Evolutionary conservation across 2,113 vertebrate genomes (phyloP).

Genomic region (Plestiodon gilberti): DNA sequence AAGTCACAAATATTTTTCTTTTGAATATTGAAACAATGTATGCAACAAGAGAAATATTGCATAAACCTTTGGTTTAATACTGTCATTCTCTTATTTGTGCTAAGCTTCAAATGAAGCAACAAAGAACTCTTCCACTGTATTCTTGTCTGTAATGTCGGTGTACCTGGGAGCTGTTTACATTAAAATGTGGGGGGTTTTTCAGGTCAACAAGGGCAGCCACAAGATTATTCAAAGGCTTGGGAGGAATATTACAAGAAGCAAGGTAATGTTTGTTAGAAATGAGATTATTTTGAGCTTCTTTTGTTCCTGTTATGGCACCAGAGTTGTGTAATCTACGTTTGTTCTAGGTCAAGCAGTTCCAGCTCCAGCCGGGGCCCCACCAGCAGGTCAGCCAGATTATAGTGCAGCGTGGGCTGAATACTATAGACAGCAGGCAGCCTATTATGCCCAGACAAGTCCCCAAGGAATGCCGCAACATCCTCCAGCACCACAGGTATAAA

Average conservation of each 20-base stretch:
- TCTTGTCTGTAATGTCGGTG: slow-evolving; percentile 13
- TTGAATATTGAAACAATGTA: background rate
- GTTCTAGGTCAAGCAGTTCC: slow-evolving; percentile 83
- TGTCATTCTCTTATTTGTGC: slow-evolving; percentile 19
- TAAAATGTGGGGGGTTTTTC: slow-evolving; percentile 57
- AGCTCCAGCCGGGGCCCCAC: slow-evolving; percentile 85
- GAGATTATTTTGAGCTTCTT: slow-evolving; percentile 40
- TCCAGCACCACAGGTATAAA: slow-evolving; percentile 92
- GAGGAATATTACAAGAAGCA: slow-evolving; percentile 87
- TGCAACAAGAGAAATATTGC: background rate
- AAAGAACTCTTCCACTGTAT: slow-evolving; percentile 18
- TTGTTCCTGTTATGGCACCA: slow-evolving; percentile 37
- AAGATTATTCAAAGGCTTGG: slow-evolving; percentile 86
- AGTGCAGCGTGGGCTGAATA: slow-evolving; percentile 98
- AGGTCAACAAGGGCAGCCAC: slow-evolving; percentile 83
- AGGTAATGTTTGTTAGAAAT: slow-evolving; percentile 67
- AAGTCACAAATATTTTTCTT: background rate
- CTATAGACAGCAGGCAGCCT: slow-evolving; percentile 96
- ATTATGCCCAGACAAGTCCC: slow-evolving; percentile 94
- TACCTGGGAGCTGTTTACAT: slow-evolving; percentile 47
- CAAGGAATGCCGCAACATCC: slow-evolving; percentile 92
- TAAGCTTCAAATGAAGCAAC: background rate
- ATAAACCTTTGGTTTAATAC: background rate
- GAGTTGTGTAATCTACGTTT: slow-evolving; percentile 42
- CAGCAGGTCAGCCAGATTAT: slow-evolving; percentile 94